Conservation (phyloP, 2,888 invertebrate genomes). For the Drosophila dives region DNA sequence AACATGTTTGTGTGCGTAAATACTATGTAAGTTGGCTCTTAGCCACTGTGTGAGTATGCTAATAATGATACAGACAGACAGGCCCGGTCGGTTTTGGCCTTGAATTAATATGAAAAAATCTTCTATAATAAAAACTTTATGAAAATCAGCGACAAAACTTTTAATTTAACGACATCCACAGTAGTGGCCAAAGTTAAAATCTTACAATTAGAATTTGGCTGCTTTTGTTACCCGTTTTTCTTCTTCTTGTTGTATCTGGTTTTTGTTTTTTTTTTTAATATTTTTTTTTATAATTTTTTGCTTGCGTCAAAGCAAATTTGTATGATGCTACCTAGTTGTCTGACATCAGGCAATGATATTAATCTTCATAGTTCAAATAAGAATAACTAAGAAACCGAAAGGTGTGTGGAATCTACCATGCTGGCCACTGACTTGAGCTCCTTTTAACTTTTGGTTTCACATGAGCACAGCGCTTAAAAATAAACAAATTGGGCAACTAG, state of each 20-base stretch:
- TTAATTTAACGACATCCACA: constrained; percentile 65
- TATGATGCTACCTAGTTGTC: constrained; percentile 39
- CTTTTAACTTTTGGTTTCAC: constrained; percentile 64
- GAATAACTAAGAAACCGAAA: constrained; percentile 64
- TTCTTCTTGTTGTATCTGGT: constrained; percentile 11
- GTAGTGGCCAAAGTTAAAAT: constrained; percentile 44
- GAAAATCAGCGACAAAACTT: constrained; percentile 62
- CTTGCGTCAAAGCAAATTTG: constrained; percentile 59
- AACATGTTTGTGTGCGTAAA: constrained; percentile 48
- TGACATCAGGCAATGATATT: constrained; percentile 61
- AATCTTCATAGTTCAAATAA: constrained; percentile 71
- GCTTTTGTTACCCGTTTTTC: constrained; percentile 70
- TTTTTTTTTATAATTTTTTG: constrained; percentile 5
- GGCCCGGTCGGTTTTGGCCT: constrained; percentile 56
- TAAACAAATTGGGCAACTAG: constrained; percentile 39
- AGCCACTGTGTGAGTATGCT: constrained; percentile 63
- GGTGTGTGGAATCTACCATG: constrained; percentile 44
- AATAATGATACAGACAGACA: constrained; percentile 56
- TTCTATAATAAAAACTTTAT: constrained; percentile 54
- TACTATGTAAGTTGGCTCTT: constrained; percentile 64
- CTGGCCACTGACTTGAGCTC: constrained; percentile 23
- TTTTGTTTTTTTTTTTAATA: constrained; percentile 5
- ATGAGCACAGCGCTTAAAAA: constrained; percentile 59
- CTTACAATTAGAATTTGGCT: constrained; percentile 60
- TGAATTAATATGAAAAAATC: constrained; percentile 57